phyloP scores from a whole-genome alignment of 1,140 invertebrate genomes.

The Campodea augens region DNA sequence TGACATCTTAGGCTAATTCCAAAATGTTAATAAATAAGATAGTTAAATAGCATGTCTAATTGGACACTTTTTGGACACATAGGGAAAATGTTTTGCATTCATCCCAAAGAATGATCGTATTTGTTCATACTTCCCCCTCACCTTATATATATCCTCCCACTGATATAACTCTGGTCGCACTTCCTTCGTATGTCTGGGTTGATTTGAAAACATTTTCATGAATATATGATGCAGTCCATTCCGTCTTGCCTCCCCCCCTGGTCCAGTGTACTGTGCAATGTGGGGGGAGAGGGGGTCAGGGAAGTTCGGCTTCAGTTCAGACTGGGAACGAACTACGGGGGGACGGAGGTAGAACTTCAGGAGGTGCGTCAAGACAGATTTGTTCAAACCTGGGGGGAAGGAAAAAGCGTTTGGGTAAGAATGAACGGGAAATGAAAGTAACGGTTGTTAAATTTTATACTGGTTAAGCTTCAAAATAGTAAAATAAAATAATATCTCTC shows the following conservation, averaged over 20 bases:
- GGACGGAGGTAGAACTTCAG: constrained; percentile 53
- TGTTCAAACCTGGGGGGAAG: constrained; percentile 39
- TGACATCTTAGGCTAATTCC: too few species aligned
- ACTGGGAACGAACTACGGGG: constrained; percentile 35
- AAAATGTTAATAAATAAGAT: too few species aligned
- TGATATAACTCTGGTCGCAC: constrained; percentile 41
- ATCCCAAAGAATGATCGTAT: too few species aligned
- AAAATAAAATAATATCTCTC: not conserved
- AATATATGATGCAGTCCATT: constrained; percentile 43
- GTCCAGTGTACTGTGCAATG: constrained; percentile 42
- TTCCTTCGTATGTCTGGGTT: constrained; percentile 35
- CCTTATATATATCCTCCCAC: constrained; percentile 60
- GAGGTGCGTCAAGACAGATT: constrained; percentile 49
- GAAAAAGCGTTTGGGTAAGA: constrained; percentile 1
- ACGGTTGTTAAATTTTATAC: not conserved
- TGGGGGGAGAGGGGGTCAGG: constrained; percentile 27
- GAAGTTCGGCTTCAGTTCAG: constrained; percentile 55
- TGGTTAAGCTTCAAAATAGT: not conserved
- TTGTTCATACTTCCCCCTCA: too few species aligned
- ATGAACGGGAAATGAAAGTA: not conserved
- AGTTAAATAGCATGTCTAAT: too few species aligned
- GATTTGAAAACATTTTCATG: constrained; percentile 43
- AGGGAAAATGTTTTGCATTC: too few species aligned
- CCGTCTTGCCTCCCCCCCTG: constrained; percentile 36
- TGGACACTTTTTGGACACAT: too few species aligned